Evolutionary conservation across 2,888 invertebrate species (phyloP).

Genomic region (Caenorhabditis doughertyi): DNA sequence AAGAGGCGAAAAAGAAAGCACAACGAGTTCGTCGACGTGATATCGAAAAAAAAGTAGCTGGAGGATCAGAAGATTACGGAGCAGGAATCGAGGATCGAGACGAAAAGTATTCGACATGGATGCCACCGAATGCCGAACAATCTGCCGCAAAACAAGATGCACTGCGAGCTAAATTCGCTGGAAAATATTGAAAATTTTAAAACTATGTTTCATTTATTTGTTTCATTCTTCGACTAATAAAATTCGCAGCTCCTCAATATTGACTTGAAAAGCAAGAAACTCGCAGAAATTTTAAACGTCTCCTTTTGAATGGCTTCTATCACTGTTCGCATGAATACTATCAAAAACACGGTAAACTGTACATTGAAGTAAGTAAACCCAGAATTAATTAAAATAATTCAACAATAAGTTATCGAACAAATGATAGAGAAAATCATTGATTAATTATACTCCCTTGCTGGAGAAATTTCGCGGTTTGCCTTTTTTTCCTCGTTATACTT

Average conservation of each 20-base stretch:
- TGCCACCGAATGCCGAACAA: slow-evolving; percentile 88
- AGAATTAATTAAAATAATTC: not conserved
- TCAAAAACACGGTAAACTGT: too few relatives aligned
- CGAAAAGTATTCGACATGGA: slow-evolving; percentile 88
- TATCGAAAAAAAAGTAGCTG: slow-evolving; percentile 51
- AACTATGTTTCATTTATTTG: not conserved
- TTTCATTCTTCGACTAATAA: not conserved
- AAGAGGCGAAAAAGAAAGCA: slow-evolving; percentile 46
- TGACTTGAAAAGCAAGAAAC: not conserved
- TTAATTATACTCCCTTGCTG: slow-evolving; percentile 72
- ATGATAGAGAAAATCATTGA: slow-evolving; percentile 19
- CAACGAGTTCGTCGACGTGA: slow-evolving; percentile 32
- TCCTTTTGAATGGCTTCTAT: too few relatives aligned
- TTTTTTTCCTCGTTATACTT: slow-evolving; percentile 69
- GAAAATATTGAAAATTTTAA: slow-evolving; percentile 71
- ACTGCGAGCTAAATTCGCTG: slow-evolving; percentile 78
- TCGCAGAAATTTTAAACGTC: too few relatives aligned
- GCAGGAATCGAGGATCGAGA: slow-evolving; percentile 66
- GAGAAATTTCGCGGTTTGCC: slow-evolving; percentile 60
- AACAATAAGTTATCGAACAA: slow-evolving; percentile 14
- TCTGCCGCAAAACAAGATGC: slow-evolving; percentile 85
- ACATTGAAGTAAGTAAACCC: too few relatives aligned
- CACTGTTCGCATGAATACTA: too few relatives aligned
- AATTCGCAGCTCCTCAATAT: too few relatives aligned
- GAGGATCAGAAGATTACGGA: slow-evolving; percentile 65